Conservation (phyloP, 2,888 invertebrate species). For the Leptothorax acervorum region DNA sequence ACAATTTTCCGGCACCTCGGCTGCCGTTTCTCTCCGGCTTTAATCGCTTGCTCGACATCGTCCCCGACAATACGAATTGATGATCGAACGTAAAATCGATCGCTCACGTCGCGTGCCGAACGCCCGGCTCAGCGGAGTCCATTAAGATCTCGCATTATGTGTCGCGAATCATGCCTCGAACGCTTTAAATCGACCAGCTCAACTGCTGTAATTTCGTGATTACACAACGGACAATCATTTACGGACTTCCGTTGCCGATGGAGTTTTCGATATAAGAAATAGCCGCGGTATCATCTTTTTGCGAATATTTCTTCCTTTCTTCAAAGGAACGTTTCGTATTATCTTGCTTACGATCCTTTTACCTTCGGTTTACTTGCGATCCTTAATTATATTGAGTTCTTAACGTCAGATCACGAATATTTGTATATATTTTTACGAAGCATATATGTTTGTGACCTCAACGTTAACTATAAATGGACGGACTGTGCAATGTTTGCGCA, state of each 20-base stretch:
- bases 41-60: constrained; percentile 55
- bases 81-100: constrained; percentile 54
- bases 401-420: background rate
- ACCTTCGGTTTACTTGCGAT: background rate
- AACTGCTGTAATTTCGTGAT: constrained; percentile 41
- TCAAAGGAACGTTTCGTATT: background rate
- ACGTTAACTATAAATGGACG: constrained; percentile 12
- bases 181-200: constrained; percentile 32
- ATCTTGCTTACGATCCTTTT: background rate
- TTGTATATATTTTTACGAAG: background rate
- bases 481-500: constrained; percentile 11
- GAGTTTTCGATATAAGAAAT: constrained; percentile 3
- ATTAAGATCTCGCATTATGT: constrained; percentile 51
- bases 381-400: background rate
- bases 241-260: constrained; percentile 21
- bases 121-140: constrained; percentile 29
- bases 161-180: constrained; percentile 41
- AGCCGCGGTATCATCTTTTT: background rate
- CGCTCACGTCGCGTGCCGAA: constrained; percentile 46
- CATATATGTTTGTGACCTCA: background rate
- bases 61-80: constrained; percentile 52
- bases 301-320: background rate
- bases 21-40: constrained; percentile 49
- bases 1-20: constrained; percentile 51
- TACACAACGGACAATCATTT: constrained; percentile 40